phyloP scores from a whole-genome alignment of 2,113 vertebrate species.

The Xiphophorus maculatus region DNA sequence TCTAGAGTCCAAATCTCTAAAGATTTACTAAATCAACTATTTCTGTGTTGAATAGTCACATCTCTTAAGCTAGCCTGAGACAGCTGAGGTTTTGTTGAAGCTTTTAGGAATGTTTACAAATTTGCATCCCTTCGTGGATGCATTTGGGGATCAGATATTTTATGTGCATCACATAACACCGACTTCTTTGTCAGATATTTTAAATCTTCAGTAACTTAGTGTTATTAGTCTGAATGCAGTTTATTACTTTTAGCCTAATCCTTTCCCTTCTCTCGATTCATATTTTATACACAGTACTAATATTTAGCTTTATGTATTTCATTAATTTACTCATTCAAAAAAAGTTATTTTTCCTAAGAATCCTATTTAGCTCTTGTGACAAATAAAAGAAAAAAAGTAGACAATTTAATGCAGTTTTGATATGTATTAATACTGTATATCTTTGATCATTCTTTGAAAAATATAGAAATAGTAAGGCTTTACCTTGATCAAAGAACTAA shows the following conservation, averaged over 20 bases:
- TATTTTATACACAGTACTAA: background rate
- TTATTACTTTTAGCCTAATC: no score
- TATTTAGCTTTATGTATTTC: background rate
- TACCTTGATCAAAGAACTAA: constrained; percentile 90
- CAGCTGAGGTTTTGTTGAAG: no score
- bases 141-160: no score
- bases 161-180: no score
- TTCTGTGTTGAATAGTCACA: no score
- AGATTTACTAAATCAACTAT: no score
- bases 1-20: no score
- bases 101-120: no score
- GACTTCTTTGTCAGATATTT: background rate
- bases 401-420: background rate
- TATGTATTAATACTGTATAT: background rate
- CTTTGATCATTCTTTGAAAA: background rate
- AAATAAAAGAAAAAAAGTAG: background rate
- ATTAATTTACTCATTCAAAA: background rate
- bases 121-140: no score
- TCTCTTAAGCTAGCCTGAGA: no score
- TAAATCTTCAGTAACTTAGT: background rate
- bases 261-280: background rate
- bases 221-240: background rate
- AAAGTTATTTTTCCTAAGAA: background rate
- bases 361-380: background rate
- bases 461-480: constrained; percentile 12